Evolutionary conservation across 2,797 vertebrate species (phyloP), one percentile per base, ranked within the genome.

Genomic region (Cheracebus regulus): DNA sequence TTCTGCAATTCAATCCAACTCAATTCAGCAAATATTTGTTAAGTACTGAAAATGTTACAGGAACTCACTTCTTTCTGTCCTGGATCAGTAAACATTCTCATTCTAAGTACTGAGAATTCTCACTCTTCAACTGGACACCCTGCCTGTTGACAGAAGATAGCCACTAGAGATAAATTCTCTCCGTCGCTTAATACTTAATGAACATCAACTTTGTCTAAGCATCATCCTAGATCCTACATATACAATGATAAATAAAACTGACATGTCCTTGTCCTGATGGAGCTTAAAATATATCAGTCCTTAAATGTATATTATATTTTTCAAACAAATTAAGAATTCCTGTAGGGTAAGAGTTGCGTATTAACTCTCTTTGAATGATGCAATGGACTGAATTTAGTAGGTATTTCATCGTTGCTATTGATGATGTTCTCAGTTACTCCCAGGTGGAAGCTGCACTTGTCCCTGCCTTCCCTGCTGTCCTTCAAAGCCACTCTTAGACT

Each of bases 21-120:
- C 79, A 85, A 82, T 81, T 64, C 50, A 86, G 46, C 50, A 91
- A 94, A 48, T 88, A 57, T 94, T 83, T 93, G 70, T 89, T 78
- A 88, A 96, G 30, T 80, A 94, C 2, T 64, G 26, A 80, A 90
- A 61, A 64, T 48, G 14, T 86, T 88, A 84, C 41, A 84, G 10
- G 3, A 81, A 95, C 26, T 50, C 58, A 88, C 24, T 8, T 1
- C 82, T 92, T 36, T 97, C 85, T 95, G 46, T 83, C 52, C 33
- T 80, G 13, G 14, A 30, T 55, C 64, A 55, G 50, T 90, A 97
- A 93, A 88, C 28, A 15, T 86, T 91, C n/a, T 86, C 58, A 80
- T 79, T 79, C 67, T 83, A 52, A 44, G 64, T 82, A 78, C 28
- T 67, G 73, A 91, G 58, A 94, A 90, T 52, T 88, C 64, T 85